Conservation (phyloP, 1,140 invertebrate genomes). For the Meloidogyne floridensis region DNA sequence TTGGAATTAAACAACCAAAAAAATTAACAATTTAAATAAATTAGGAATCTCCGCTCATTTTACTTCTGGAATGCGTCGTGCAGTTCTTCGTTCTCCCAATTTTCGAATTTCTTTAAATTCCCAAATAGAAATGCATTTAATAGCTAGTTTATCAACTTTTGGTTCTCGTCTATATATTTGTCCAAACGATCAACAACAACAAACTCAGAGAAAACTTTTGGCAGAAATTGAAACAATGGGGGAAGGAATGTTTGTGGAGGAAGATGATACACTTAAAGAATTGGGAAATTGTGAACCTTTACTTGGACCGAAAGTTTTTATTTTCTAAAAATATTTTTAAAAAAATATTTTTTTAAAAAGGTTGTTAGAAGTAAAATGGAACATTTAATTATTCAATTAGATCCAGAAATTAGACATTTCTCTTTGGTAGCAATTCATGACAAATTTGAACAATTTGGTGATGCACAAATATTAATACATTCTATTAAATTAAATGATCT, state of each 20-base stretch:
- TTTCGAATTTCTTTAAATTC: slow-evolving; percentile 39
- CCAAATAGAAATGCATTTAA: slow-evolving; percentile 42
- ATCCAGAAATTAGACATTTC: slow-evolving; percentile 44
- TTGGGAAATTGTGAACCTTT: slow-evolving; percentile 46
- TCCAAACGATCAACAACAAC: slow-evolving; percentile 41
- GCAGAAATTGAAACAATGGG: slow-evolving; percentile 12
- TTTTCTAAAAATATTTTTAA: not conserved
- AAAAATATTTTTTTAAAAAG: not conserved
- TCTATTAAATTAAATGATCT: slow-evolving; percentile 13
- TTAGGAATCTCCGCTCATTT: slow-evolving; percentile 29
- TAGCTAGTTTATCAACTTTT: slow-evolving; percentile 47
- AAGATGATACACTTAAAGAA: slow-evolving; percentile 26
- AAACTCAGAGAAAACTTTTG: not conserved
- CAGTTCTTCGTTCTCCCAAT: slow-evolving; percentile 43
- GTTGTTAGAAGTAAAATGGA: slow-evolving; percentile 35
- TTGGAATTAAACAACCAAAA: too few species aligned
- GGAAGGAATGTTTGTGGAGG: not conserved
- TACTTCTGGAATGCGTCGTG: slow-evolving; percentile 31
- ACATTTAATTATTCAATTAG: slow-evolving; percentile 42
- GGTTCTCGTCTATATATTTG: slow-evolving; percentile 53
- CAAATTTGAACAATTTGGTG: slow-evolving; percentile 48
- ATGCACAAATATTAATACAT: slow-evolving; percentile 31
- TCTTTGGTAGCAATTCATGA: slow-evolving; percentile 47
- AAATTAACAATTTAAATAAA: not conserved
- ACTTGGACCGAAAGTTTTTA: slow-evolving; percentile 38